phyloP scores from a whole-genome alignment of 2,797 vertebrate genomes.

The Denticeps clupeoides region DNA sequence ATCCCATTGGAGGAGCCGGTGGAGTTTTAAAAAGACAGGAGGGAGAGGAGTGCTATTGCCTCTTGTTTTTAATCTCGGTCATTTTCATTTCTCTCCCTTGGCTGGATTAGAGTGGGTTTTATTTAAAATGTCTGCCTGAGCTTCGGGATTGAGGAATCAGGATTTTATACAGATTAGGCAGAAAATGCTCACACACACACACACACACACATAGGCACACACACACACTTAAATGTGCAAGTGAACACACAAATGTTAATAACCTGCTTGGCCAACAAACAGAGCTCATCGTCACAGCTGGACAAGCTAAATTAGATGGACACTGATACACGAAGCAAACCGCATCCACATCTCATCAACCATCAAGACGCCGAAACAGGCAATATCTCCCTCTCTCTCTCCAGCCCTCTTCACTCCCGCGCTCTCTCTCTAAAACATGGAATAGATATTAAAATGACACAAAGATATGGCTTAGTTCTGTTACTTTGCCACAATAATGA shows the following conservation, averaged over 20 bases:
- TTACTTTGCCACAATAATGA: too few species aligned
- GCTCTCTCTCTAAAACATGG: too few species aligned
- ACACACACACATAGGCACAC: not conserved
- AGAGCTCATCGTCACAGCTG: not conserved
- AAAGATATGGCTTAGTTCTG: too few species aligned
- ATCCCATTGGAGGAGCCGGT: not conserved
- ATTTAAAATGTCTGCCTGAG: not conserved
- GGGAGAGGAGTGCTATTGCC: not conserved
- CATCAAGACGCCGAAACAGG: not conserved
- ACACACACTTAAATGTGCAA: not conserved
- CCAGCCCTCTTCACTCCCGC: too few species aligned
- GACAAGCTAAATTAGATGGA: too few species aligned
- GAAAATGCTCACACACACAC: not conserved
- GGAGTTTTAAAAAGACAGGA: not conserved
- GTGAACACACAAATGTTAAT: not conserved
- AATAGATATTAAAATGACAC: too few species aligned
- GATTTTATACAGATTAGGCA: constrained; percentile 5
- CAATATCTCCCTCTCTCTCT: not conserved
- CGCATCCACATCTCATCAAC: too few species aligned
- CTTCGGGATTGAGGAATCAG: not conserved
- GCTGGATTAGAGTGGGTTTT: not conserved
- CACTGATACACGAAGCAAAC: not conserved
- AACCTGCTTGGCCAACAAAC: not conserved
- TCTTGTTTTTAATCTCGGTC: not conserved
- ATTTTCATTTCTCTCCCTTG: not conserved